phyloP scores from a whole-genome alignment of 2,888 invertebrate genomes.

The Zelleria hepariella region DNA sequence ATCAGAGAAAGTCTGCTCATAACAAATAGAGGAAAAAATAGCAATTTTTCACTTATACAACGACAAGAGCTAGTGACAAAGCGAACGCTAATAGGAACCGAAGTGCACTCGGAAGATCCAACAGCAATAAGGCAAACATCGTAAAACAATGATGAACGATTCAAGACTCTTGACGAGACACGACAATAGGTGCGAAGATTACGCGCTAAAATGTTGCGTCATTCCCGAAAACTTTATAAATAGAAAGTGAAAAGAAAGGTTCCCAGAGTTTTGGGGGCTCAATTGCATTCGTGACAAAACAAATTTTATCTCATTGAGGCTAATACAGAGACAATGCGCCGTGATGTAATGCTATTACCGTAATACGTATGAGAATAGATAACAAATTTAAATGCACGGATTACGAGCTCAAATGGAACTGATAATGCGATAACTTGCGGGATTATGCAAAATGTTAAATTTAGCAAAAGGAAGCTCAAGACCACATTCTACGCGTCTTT shows the following conservation, averaged over 20 bases:
- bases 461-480: not conserved
- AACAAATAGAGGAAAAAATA: constrained; percentile 15
- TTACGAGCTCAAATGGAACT: constrained; percentile 17
- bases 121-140: constrained; percentile 5
- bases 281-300: constrained; percentile 28
- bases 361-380: constrained; percentile 28
- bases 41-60: constrained; percentile 6
- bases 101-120: constrained; percentile 6
- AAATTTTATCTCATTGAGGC: constrained; percentile 53
- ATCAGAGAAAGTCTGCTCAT: constrained; percentile 15
- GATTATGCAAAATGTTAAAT: not conserved
- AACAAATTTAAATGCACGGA: constrained; percentile 16
- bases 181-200: constrained; percentile 28
- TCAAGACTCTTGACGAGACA: constrained; percentile 13
- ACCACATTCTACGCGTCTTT: not conserved
- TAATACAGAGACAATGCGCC: constrained; percentile 49
- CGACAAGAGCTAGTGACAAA: constrained; percentile 7
- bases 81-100: not conserved
- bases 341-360: constrained; percentile 20
- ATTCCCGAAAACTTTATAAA: constrained; percentile 17
- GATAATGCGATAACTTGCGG: constrained; percentile 13
- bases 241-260: constrained; percentile 52
- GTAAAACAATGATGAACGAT: constrained; percentile 12
- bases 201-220: constrained; percentile 18
- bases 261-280: constrained; percentile 31